Percentiles rank a stretch among this genome's conserved stretches.
Evolutionary conservation across 2,113 vertebrate species (phyloP).

Genomic region (Cyphomyrus discorhynchus): DNA sequence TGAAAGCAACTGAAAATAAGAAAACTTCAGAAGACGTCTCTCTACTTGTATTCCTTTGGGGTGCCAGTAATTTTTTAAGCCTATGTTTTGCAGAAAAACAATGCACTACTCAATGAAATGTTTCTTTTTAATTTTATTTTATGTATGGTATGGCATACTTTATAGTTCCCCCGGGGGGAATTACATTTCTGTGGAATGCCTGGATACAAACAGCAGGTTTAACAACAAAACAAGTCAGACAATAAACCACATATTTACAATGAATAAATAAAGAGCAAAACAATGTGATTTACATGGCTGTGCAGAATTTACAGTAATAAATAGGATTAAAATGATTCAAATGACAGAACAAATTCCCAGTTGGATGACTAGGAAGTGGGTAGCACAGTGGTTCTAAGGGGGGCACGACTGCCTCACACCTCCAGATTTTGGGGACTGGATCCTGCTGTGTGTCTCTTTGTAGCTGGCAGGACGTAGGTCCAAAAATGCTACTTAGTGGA

Average conservation of each 20-base stretch:
- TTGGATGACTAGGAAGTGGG: neutral
- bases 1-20: neutral
- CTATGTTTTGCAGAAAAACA: neutral
- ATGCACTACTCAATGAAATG: neutral
- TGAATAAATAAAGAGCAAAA: neutral
- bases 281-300: neutral
- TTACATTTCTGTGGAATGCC: neutral
- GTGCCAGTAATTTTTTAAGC: neutral
- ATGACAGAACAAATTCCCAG: neutral
- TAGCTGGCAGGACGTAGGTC: neutral
- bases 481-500: neutral
- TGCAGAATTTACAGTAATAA: neutral
- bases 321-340: neutral
- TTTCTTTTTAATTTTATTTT: neutral
- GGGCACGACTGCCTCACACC: neutral
- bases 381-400: neutral
- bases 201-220: neutral
- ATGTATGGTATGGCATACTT: neutral
- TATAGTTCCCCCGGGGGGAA: neutral
- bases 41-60: neutral
- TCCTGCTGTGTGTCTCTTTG: neutral
- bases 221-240: neutral
- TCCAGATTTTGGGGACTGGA: neutral
- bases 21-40: neutral
- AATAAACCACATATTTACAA: neutral